These are phyloP conservation scores for Hoplodrina blanda DNA, from an alignment of 2,888 invertebrate species.

Conservation along the genomic window DNA sequence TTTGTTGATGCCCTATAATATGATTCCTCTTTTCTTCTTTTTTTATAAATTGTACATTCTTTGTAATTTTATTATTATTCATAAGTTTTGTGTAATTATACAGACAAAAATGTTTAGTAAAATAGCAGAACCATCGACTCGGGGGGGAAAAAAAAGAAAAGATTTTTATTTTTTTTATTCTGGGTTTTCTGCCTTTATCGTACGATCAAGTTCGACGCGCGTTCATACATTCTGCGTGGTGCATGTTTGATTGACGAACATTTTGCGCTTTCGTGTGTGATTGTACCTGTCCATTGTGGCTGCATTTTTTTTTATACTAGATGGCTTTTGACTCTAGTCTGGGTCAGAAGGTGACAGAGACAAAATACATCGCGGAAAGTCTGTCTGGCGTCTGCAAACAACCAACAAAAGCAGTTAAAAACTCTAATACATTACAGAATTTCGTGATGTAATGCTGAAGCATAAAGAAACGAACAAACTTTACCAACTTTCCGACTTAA, in stretches of 20 bases:
- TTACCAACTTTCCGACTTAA: conserved; percentile 16
- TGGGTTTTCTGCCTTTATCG: not conserved
- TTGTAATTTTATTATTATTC: no score
- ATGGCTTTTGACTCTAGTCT: no score
- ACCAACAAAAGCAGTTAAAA: not conserved
- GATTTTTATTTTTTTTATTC: no score
- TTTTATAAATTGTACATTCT: no score
- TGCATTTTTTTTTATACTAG: no score
- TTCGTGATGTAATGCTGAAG: not conserved
- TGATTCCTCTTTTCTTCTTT: no score
- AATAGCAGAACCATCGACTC: no score
- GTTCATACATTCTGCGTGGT: not conserved
- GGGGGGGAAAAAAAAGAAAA: no score
- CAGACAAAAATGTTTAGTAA: no score
- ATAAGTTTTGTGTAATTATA: no score
- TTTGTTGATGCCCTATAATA: no score
- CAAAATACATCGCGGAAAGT: not conserved
- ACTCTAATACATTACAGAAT: not conserved
- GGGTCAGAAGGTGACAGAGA: no score
- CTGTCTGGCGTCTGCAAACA: not conserved
- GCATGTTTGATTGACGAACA: not conserved
- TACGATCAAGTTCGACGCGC: not conserved
- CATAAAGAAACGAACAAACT: conserved; percentile 15
- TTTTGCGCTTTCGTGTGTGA: not conserved
- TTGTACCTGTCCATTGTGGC: not conserved